Evolutionary conservation across 2,888 invertebrate genomes (phyloP), one percentile per base, ranked within the genome.

Genomic region (Sinopyrophorus schimmeli): DNA sequence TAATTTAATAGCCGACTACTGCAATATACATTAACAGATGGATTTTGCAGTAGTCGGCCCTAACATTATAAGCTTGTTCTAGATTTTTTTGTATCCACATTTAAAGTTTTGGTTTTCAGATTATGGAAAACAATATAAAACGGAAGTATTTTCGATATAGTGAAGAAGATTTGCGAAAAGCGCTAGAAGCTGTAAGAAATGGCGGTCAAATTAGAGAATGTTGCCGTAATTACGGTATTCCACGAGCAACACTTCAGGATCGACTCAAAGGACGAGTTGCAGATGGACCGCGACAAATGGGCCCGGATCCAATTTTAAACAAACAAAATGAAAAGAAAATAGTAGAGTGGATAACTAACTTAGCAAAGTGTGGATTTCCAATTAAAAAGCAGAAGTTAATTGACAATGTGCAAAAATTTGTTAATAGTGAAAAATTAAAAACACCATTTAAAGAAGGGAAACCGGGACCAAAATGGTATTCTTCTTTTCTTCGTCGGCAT

Each of bases 331-430:
- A 61, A 55, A 60, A 58, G 40, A 44, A 54, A 27, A 27, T 61
- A 17, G 53, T 47, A 14, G 43, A 60, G 30, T 62, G 62, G 61
- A 53, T 61, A 35, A 17, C 59, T 23, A 51, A 57, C 14, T 59
- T 60, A 24, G 32, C 59, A 6, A 60, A 59, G 47, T 60, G 60
- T 59, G 62, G 61, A 20, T 64, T 61, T 47, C 59, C 59, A 23
- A 48, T 61, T 1, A 62, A 61, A 42, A 27, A 27, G 10, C n/a
- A n/a, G n/a, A n/a, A n/a, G n/a, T n/a, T n/a, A n/a, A n/a, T n/a
- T n/a, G n/a, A n/a, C n/a, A n/a, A n/a, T n/a, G n/a, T n/a, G n/a
- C n/a, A n/a, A n/a, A n/a, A n/a, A n/a, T n/a, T n/a, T n/a, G n/a
- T n/a, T n/a, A n/a, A n/a, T n/a, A n/a, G n/a, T n/a, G n/a, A n/a